phyloP scores from a whole-genome alignment of 1,140 invertebrate species.

The Drosophila punjabiensis region DNA sequence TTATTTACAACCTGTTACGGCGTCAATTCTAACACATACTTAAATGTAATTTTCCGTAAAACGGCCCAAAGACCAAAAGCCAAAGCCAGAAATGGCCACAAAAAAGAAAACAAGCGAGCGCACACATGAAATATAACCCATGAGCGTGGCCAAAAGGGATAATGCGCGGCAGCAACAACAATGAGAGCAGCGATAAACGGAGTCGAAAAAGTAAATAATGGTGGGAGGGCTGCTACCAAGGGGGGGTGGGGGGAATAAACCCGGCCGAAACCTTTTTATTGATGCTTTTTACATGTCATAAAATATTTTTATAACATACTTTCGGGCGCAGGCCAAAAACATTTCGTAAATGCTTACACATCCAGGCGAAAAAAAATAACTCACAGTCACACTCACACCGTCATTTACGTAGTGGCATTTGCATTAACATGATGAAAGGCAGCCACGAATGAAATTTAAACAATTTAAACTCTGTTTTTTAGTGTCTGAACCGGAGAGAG shows the following conservation, averaged over 20 bases:
- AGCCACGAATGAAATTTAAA: conserved; percentile 66
- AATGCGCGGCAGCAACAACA: conserved; percentile 61
- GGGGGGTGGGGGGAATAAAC: conserved; percentile 35
- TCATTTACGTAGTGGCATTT: conserved; percentile 53
- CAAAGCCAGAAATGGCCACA: conserved; percentile 40
- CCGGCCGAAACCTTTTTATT: conserved; percentile 73
- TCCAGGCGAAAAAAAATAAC: conserved; percentile 16
- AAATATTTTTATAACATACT: conserved; percentile 84
- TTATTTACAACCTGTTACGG: conserved; percentile 82
- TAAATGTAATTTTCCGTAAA: conserved; percentile 81
- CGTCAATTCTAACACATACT: conserved; percentile 82
- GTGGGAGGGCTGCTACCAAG: neutral
- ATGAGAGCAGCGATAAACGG: conserved; percentile 60
- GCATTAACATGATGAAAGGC: conserved; percentile 69
- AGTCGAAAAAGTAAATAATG: conserved; percentile 44
- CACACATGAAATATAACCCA: conserved; percentile 59
- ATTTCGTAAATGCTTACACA: conserved; percentile 59
- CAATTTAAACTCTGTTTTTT: conserved; percentile 64
- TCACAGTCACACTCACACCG: conserved; percentile 10
- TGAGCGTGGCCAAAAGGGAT: conserved; percentile 68
- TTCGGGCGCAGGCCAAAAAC: conserved; percentile 52
- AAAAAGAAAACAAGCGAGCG: conserved; percentile 24
- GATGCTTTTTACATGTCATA: conserved; percentile 83
- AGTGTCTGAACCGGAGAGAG: conserved; percentile 8
- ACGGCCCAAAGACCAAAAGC: conserved; percentile 60